Evolutionary conservation across 2,888 invertebrate species (phyloP), one percentile per base, ranked within the genome.

Genomic region (Drosophila tanythrix): DNA sequence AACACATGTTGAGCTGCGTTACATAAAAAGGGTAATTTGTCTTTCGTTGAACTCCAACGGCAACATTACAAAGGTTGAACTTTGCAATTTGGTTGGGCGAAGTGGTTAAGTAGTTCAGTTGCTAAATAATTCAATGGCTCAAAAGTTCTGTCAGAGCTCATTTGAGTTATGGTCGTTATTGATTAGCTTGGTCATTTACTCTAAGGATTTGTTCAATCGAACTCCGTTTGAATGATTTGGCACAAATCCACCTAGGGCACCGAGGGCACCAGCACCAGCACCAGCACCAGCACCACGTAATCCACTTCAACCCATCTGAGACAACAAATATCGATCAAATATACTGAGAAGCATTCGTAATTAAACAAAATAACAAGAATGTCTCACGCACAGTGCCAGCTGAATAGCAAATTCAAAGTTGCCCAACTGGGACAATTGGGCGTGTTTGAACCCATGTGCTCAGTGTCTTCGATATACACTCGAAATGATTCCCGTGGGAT

Each of bases 1-100:
- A 68, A 56, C 79, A 79, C 79, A 79, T 79, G 76, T 79, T 79
- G 79, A 76, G 76, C 79, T 79, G 79, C 79, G 55, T 55, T 56
- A 60, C 46, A 29, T 70, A 11, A 64, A 64, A 59, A 38, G 58
- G 38, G 60, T 62, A 73, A 70, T 64, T 68, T 79, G 76, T 67
- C 73, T 64, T 64, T 61, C 43, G 56, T 52, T 53, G 40, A 53
- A 59, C 58, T 68, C 38, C 43, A 11, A 21, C 11, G 25, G 55
- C 36, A 62, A 55, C 58, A 15, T 10, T 10, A 35, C 33, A 15
- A 35, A 53, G 21, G 18, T 31, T 33, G 25, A 15, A 46, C 15
- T 33, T 52, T 33, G 31, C 4, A 25, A 15, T 25, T 18, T 25
- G 21, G 21, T 21, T 46, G 21, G 13, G 21, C 46, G 0, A 46